These are phyloP conservation scores for Xestobium rufovillosum DNA, from an alignment of 2,888 invertebrate genomes.

Conservation along the genomic window DNA sequence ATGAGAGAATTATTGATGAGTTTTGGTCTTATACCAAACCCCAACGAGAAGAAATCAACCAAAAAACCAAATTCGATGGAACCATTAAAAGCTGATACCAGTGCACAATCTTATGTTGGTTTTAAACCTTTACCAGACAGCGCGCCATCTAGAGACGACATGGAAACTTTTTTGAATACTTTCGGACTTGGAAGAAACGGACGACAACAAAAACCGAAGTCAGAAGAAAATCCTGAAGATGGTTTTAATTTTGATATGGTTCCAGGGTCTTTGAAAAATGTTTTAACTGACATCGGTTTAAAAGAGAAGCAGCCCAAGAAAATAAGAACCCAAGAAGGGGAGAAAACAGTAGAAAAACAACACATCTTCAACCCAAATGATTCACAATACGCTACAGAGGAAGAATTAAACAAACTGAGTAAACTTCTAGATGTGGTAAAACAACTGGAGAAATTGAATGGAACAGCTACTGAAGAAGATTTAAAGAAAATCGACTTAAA, in stretches of 20 bases:
- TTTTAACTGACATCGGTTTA: conserved; percentile 39
- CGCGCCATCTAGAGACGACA: conserved; percentile 33
- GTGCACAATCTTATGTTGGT: conserved; percentile 36
- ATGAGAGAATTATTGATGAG: conserved; percentile 43
- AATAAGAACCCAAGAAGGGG: conserved; percentile 13
- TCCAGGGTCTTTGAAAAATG: conserved; percentile 35
- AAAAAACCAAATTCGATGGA: conserved; percentile 14
- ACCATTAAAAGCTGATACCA: conserved; percentile 32
- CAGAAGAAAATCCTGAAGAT: conserved; percentile 27
- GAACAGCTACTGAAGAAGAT: conserved; percentile 41
- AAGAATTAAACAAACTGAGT: conserved; percentile 46
- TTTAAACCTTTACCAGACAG: conserved; percentile 42
- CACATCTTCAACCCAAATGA: conserved; percentile 36
- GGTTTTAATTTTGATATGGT: conserved; percentile 34
- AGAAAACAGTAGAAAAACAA: conserved; percentile 21
- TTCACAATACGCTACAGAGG: conserved; percentile 38
- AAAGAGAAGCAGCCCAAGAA: conserved; percentile 22
- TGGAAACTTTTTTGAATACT: conserved; percentile 37
- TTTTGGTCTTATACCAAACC: conserved; percentile 42
- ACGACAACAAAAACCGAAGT: conserved; percentile 25
- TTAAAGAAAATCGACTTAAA: conserved; percentile 39
- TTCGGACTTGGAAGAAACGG: conserved; percentile 37
- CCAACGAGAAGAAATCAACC: conserved; percentile 23
- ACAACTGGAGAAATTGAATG: conserved; percentile 40
- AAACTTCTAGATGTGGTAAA: conserved; percentile 46